These are phyloP conservation scores for Acanthis flammea DNA, from an alignment of 2,797 vertebrate genomes.

Conservation along the genomic window DNA sequence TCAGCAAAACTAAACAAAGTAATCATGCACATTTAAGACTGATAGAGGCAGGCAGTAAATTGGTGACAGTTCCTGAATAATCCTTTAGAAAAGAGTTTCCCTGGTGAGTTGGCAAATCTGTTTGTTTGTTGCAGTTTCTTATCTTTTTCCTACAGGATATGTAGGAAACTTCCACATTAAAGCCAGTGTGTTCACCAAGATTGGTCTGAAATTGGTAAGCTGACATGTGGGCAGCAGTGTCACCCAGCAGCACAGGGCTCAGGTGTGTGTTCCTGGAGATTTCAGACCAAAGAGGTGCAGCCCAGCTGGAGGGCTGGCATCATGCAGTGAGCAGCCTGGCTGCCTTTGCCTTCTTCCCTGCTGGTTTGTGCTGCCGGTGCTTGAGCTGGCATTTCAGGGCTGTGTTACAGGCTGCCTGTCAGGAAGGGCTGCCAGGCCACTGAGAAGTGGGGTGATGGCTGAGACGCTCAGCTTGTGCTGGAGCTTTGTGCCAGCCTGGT, in stretches of 20 bases:
- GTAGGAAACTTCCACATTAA: neutral
- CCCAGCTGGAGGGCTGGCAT: neutral
- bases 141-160: neutral
- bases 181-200: rapidly evolving
- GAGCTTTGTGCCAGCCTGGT: neutral
- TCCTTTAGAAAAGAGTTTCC: constrained; percentile 16
- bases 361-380: rapidly evolving
- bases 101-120: neutral
- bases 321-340: rapidly evolving
- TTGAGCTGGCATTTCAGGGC: neutral
- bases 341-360: neutral
- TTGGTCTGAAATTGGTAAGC: neutral
- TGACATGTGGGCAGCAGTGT: neutral
- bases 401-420: neutral
- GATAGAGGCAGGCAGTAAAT: constrained; percentile 16
- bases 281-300: neutral
- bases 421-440: neutral
- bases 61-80: constrained; percentile 29
- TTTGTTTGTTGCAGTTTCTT: constrained; percentile 10
- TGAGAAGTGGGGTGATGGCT: neutral
- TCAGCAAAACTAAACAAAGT: constrained; percentile 59
- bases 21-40: constrained; percentile 21
- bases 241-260: neutral
- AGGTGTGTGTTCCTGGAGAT: neutral
- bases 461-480: neutral